phyloP scores from a whole-genome alignment of 2,888 invertebrate genomes.

The Amaurobius ferox region DNA sequence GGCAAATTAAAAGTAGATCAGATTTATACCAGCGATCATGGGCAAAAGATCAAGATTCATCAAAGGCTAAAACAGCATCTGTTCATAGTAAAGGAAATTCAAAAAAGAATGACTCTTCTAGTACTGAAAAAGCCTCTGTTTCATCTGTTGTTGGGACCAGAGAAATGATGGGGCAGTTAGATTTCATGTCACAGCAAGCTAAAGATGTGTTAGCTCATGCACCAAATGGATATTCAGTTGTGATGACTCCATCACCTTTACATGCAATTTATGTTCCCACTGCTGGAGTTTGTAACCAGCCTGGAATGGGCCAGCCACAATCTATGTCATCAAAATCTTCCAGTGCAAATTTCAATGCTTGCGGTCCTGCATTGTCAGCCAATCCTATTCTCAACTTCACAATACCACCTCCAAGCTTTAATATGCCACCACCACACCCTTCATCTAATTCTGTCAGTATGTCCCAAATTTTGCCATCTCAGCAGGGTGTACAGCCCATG shows the following conservation, averaged over 20 bases:
- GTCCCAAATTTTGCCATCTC: constrained; percentile 52
- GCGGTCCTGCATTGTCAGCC: constrained; percentile 49
- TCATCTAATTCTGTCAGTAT: constrained; percentile 48
- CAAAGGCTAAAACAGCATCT: constrained; percentile 20
- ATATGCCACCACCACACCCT: constrained; percentile 69
- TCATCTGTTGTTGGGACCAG: constrained; percentile 18
- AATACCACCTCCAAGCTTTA: constrained; percentile 69
- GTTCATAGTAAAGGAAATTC: constrained; percentile 27
- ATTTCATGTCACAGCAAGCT: constrained; percentile 61
- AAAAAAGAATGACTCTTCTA: constrained; percentile 37
- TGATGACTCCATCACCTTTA: constrained; percentile 68
- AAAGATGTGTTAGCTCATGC: constrained; percentile 71
- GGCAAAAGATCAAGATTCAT: constrained; percentile 53
- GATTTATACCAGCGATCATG: constrained; percentile 46
- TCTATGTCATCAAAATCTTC: constrained; percentile 37
- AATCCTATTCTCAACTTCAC: constrained; percentile 66
- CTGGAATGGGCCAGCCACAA: constrained; percentile 47
- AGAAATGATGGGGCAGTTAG: constrained; percentile 57
- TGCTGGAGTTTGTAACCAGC: constrained; percentile 59
- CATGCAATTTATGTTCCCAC: constrained; percentile 67
- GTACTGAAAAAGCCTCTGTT: constrained; percentile 29
- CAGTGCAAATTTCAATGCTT: constrained; percentile 41
- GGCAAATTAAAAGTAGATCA: constrained; percentile 38
- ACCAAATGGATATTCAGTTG: constrained; percentile 69
- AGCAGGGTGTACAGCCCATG: constrained; percentile 55